Evolutionary conservation across 2,888 invertebrate species (phyloP).

Genomic region (Alsophila aescularia): DNA sequence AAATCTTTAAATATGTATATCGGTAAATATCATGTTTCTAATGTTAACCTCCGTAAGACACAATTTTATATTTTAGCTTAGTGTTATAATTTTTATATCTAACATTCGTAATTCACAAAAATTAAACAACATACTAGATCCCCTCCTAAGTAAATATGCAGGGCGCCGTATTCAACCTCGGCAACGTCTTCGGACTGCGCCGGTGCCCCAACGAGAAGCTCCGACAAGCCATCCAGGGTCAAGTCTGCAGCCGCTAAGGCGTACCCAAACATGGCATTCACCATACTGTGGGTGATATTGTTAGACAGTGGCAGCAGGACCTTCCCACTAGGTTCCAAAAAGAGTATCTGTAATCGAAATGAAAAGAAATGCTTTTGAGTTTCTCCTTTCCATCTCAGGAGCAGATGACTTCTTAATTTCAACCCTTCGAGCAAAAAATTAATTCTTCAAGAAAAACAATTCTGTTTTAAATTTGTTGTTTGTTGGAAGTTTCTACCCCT

Average conservation of each 20-base stretch:
- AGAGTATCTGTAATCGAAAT: slow-evolving; percentile 40
- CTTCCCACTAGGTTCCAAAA: slow-evolving; percentile 26
- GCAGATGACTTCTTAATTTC: no score
- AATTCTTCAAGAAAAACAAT: no score
- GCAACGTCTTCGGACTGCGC: slow-evolving; percentile 47
- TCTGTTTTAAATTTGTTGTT: no score
- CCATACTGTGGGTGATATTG: slow-evolving; percentile 18
- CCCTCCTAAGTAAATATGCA: slow-evolving; percentile 73
- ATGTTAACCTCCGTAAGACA: no score
- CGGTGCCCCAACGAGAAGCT: slow-evolving; percentile 86
- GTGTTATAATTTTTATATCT: not conserved
- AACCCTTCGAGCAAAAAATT: no score
- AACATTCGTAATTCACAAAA: not conserved
- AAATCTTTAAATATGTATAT: no score
- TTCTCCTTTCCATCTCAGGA: no score
- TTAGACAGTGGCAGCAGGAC: not conserved
- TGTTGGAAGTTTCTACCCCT: no score
- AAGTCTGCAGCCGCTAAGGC: slow-evolving; percentile 74
- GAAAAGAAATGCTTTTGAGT: not conserved
- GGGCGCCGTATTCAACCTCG: slow-evolving; percentile 78
- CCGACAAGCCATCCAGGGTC: slow-evolving; percentile 80
- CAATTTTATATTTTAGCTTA: no score
- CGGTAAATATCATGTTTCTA: no score
- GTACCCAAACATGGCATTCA: slow-evolving; percentile 85
- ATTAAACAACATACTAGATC: slow-evolving; percentile 38